Evolutionary conservation across 2,113 vertebrate genomes (phyloP).

Genomic region (Calidris pugnax): DNA sequence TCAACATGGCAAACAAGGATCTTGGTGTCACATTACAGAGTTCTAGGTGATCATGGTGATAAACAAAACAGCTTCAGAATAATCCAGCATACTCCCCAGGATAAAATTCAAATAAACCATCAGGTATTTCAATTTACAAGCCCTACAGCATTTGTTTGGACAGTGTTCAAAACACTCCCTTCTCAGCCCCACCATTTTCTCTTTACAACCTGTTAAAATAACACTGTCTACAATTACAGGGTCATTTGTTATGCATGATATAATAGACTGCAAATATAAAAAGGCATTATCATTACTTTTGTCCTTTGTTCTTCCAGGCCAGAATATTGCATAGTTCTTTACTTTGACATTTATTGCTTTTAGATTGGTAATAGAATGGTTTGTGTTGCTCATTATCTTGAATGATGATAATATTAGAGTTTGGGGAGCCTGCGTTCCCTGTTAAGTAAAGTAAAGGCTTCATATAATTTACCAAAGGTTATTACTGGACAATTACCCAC

Average conservation of each 20-base stretch:
- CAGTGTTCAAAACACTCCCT: conserved; percentile 2
- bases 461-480: conserved; percentile 77
- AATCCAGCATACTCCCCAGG: neutral
- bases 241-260: conserved; percentile 77
- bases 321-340: conserved; percentile 83
- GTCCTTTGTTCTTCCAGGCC: conserved; percentile 77
- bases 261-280: conserved; percentile 78
- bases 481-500: conserved; percentile 80
- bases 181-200: neutral
- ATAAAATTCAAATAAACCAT: neutral
- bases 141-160: conserved; percentile 18
- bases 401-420: conserved; percentile 80
- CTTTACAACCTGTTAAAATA: conserved; percentile 72
- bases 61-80: neutral
- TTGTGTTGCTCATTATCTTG: conserved; percentile 82
- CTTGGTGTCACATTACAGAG: neutral
- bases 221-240: conserved; percentile 71
- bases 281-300: conserved; percentile 80
- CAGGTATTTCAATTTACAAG: neutral
- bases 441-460: conserved; percentile 76
- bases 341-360: conserved; percentile 83
- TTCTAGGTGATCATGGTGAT: neutral
- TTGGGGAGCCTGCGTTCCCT: conserved; percentile 68
- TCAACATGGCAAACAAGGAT: neutral
- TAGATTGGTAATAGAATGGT: conserved; percentile 81